Percentiles rank a stretch among this genome's conserved stretches.
Evolutionary conservation across 2,888 invertebrate species (phyloP).

Genomic region (Melinopterus prodromus): DNA sequence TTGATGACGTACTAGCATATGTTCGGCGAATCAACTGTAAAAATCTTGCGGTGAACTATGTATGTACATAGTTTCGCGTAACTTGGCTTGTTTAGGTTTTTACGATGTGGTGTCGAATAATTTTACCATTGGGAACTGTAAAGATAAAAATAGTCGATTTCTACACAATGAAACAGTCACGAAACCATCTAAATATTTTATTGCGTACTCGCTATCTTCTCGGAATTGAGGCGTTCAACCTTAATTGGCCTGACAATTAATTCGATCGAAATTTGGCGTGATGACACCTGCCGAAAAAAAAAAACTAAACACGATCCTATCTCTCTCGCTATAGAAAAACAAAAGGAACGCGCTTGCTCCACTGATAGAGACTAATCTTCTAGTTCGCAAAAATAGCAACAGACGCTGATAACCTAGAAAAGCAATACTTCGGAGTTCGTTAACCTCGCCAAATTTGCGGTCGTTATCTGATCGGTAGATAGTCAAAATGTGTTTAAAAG

Average conservation of each 20-base stretch:
- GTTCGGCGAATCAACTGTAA: too few species aligned
- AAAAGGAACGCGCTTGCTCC: not conserved
- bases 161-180: too few species aligned
- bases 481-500: slow-evolving; percentile 9
- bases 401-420: slow-evolving; percentile 21
- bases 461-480: slow-evolving; percentile 16
- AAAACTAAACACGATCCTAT: not conserved
- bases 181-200: not conserved
- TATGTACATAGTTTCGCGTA: too few species aligned
- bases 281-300: not conserved
- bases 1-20: too few species aligned
- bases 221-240: not conserved
- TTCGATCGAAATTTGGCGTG: not conserved
- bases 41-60: too few species aligned
- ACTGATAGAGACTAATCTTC: slow-evolving; percentile 7
- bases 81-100: too few species aligned
- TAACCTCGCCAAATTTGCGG: slow-evolving; percentile 12
- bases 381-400: slow-evolving; percentile 20
- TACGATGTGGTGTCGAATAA: too few species aligned
- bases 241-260: not conserved
- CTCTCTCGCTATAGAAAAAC: not conserved
- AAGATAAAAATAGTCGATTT: too few species aligned
- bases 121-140: too few species aligned
- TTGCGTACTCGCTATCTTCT: not conserved
- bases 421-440: slow-evolving; percentile 7